A percentile compares a stretch with the other conserved stretches of the same genome.
phyloP scores from a whole-genome alignment of 2,113 vertebrate genomes.

The Psittacara wagleri region DNA sequence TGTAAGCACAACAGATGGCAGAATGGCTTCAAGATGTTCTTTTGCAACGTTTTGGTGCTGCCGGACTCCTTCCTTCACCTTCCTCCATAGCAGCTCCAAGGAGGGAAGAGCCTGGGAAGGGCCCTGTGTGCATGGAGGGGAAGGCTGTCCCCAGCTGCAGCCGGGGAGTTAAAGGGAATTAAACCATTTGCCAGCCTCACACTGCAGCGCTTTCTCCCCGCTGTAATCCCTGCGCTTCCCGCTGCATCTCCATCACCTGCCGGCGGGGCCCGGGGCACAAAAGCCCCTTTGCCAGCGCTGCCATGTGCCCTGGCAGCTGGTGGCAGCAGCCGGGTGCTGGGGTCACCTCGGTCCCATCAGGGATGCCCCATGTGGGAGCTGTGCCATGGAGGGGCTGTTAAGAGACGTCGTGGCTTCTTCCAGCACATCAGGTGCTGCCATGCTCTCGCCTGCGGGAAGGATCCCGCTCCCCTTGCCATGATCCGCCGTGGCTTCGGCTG shows the following conservation, averaged over 20 bases:
- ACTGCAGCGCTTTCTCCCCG: not conserved
- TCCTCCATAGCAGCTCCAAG: not conserved
- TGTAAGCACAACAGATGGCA: conserved; percentile 62
- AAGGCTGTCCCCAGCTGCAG: not conserved
- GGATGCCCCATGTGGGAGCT: accelerated
- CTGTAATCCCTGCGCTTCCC: conserved; percentile 19
- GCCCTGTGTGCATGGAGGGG: accelerated
- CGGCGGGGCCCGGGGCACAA: not conserved
- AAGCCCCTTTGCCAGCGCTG: not conserved
- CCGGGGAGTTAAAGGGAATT: conserved; percentile 1
- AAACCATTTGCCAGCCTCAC: conserved; percentile 39
- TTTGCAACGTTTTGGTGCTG: not conserved
- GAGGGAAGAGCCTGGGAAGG: not conserved
- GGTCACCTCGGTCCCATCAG: accelerated
- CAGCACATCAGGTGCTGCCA: not conserved
- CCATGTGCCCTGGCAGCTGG: not conserved
- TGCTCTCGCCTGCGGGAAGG: not conserved
- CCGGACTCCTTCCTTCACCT: not conserved
- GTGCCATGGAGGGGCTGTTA: not conserved
- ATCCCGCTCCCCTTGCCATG: not conserved
- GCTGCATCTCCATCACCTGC: not conserved
- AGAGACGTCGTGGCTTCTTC: not conserved
- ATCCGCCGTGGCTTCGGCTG: accelerated
- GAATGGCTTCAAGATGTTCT: conserved; percentile 51
- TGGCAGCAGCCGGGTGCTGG: not conserved